Percentiles rank a stretch among this genome's conserved stretches.
phyloP scores from a whole-genome alignment of 2,113 vertebrate species.

The Excalfactoria chinensis region DNA sequence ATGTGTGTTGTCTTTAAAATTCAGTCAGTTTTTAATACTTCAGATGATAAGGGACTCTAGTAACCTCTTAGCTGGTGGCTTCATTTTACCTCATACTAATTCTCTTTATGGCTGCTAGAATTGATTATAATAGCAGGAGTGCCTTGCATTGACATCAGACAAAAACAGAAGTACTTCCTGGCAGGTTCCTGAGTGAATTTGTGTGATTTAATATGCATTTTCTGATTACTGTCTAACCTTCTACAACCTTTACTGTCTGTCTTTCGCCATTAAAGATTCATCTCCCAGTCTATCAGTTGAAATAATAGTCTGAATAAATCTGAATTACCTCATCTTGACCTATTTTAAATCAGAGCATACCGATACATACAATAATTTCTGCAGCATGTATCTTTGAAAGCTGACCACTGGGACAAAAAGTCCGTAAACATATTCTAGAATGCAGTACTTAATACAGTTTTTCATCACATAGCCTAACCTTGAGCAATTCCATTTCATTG shows the following conservation, averaged over 20 bases:
- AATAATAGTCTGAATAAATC: constrained; percentile 66
- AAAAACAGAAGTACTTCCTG: constrained; percentile 66
- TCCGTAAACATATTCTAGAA: not conserved
- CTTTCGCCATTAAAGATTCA: constrained; percentile 78
- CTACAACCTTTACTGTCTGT: constrained; percentile 75
- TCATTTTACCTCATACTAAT: constrained; percentile 60
- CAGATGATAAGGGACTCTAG: constrained; percentile 15
- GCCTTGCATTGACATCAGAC: constrained; percentile 40
- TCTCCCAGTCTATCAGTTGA: constrained; percentile 66
- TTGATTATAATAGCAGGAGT: constrained; percentile 71
- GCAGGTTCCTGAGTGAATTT: constrained; percentile 65
- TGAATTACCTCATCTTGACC: constrained; percentile 66
- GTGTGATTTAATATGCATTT: constrained; percentile 78
- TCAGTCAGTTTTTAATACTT: constrained; percentile 46
- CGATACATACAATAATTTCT: not conserved
- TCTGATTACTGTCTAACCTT: constrained; percentile 79
- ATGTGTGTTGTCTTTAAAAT: constrained; percentile 36
- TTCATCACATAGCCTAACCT: not conserved
- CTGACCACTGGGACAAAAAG: not conserved
- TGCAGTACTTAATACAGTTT: not conserved
- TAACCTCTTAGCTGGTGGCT: constrained; percentile 62
- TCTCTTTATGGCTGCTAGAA: constrained; percentile 71
- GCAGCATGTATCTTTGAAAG: not conserved
- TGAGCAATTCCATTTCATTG: not conserved
- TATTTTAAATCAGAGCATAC: constrained; percentile 61